Evolutionary conservation across 92 coral and sea anemone genomes (phyloP), one percentile per base, ranked within the genome.

Genomic region (Phenganax marumi): DNA sequence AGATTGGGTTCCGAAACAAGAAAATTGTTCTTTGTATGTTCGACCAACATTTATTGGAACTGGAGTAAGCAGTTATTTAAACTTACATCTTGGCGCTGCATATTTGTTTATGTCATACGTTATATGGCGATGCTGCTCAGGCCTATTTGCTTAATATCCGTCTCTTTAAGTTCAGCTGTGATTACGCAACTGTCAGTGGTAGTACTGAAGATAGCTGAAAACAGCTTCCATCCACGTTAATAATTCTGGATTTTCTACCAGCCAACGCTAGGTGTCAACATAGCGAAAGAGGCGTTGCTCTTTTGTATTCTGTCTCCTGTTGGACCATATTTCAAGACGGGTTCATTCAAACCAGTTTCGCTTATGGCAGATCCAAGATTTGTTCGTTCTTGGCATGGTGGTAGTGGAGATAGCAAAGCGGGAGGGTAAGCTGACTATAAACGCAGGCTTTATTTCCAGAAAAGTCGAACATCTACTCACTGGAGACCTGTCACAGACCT

Each of bases 361-460:
- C 82, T 93, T 12, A 75, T 93, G 83, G 97, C 97, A 49, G 97
- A 93, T 81, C 92, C 97, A 10, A 73, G 87, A 65, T 91, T 84
- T 76, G 94, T 92, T 12, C 87, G 97, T 47, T 97, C 97, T 5
- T 93, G 97, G 97, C 97, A 93, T n/a, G 97, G 97, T 6, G 97
- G 97, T 33, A 81, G 87, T 68, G 97, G 97, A 8, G 97, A 93
- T 80, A 83, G 86, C 86, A 93, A 93, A 82, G 73, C 89, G 80
- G 97, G 97, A 87, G 97, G 97, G 97, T 93, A 79, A 64, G 91
- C 53, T 0, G 3, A 61, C 14, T 43, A 25, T 6, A 7, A 7
- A 13, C n/a, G 43, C 43, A 33, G 43, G 43, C 43, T 33, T 33
- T 33, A 1, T 33, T 33, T 5, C 2, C 43, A 0, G 5, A 33